Evolutionary conservation across 2,888 invertebrate species (phyloP).

Genomic region (Chorisops tibialis): DNA sequence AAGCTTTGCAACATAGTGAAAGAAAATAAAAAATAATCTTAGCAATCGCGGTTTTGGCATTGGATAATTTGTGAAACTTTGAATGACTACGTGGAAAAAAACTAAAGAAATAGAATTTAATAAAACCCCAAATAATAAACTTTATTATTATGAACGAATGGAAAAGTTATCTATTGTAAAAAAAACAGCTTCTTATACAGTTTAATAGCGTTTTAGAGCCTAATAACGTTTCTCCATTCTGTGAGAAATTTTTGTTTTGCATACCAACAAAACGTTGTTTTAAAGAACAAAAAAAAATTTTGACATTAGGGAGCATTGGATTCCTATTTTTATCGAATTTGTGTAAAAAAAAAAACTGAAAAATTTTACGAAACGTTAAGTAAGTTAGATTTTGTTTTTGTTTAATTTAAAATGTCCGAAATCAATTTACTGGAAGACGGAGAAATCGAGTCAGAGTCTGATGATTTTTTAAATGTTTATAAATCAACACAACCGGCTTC

Average conservation of each 20-base stretch:
- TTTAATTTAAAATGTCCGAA: too few species aligned
- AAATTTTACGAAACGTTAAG: too few species aligned
- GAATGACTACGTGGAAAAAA: constrained; percentile 2
- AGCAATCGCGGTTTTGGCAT: constrained; percentile 7
- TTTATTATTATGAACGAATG: constrained; percentile 16
- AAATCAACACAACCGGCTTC: too few species aligned
- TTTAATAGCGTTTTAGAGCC: too few species aligned
- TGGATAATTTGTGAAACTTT: constrained; percentile 13
- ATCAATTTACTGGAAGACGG: constrained; percentile 6
- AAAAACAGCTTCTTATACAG: background rate
- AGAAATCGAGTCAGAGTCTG: constrained; percentile 16
- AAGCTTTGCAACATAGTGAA: constrained; percentile 1
- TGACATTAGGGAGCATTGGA: too few species aligned
- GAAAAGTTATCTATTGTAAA: background rate
- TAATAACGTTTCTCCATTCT: too few species aligned
- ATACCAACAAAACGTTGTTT: too few species aligned
- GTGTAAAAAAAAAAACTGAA: too few species aligned
- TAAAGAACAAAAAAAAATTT: too few species aligned
- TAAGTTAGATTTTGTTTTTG: too few species aligned
- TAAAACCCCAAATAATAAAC: constrained; percentile 1
- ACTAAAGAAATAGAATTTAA: background rate
- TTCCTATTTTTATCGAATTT: too few species aligned
- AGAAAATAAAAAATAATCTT: background rate
- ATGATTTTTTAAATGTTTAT: background rate
- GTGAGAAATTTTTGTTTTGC: too few species aligned